phyloP scores from a whole-genome alignment of 2,113 vertebrate species.

The Panthera uncia region DNA sequence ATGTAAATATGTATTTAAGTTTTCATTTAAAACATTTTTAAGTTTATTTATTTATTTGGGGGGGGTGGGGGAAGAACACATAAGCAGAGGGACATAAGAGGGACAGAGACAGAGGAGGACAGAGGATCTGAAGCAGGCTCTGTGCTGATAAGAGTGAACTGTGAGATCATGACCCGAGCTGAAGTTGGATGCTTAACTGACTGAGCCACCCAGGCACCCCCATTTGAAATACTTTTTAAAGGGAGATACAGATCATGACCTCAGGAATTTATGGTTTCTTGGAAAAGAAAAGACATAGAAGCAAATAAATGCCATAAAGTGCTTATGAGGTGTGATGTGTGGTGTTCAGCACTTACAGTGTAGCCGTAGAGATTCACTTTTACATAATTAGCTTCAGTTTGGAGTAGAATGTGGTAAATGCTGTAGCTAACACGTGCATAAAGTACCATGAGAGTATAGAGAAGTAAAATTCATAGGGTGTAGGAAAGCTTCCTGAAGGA shows the following conservation, averaged over 20 bases:
- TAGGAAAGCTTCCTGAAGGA: not conserved
- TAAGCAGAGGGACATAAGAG: no score
- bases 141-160: no score
- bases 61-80: no score
- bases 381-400: not conserved
- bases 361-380: not conserved
- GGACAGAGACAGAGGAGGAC: no score
- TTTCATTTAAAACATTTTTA: slow-evolving; percentile 7
- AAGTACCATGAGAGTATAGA: not conserved
- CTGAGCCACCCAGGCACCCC: no score
- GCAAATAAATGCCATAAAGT: not conserved
- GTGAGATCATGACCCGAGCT: no score
- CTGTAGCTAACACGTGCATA: not conserved
- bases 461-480: not conserved
- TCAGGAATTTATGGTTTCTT: not conserved
- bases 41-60: no score
- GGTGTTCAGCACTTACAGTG: not conserved
- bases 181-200: no score
- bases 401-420: not conserved
- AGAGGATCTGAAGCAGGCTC: no score
- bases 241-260: not conserved
- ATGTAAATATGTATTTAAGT: slow-evolving; percentile 9
- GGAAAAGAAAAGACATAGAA: not conserved
- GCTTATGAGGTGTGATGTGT: not conserved
- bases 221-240: slow-evolving; percentile 9